Base-by-base conservation (phyloP, 2,888 invertebrate genomes). In the Lithophane leautieri region DNA sequence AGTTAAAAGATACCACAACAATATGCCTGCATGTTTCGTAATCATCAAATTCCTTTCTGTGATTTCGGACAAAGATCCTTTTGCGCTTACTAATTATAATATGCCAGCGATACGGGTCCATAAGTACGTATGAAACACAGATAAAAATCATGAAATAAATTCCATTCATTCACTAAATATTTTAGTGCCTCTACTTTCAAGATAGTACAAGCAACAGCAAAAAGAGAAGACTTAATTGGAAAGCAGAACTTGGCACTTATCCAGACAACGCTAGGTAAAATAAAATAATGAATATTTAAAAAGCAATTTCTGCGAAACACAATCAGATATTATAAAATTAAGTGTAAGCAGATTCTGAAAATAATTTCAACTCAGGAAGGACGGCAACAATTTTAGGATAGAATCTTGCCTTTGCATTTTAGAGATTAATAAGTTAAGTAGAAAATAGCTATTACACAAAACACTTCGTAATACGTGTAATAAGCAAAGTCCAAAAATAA, bases 401-500 rank as follows among this genome's bases (percentile, higher is more conserved):
- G n/a, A n/a, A n/a, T n/a, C n/a, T n/a, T n/a, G n/a, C n/a, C n/a
- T n/a, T n/a, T n/a, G n/a, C n/a, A 22, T 16, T 16, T 44, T 9
- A 0, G 2, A 70, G 9, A 44, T 50, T 25, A 44, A 74, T 6
- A 61, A 52, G 47, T 70, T 2, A 6, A n/a, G 47, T 11, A 42
- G 14, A 50, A 66, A 25, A 9, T 54, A 61, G 47, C 2, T 54
- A 65, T 42, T 47, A 70, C 70, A 73, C 58, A 65, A 68, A 76
- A 54, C 28, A n/a, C 52, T 52, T 73, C 72, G 75, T 73, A 74
- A 83, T 80, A 78, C 82, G 70, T 70, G 67, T 84, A 77, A 78
- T 70, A 91, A 90, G 89, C 88, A 81, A 90, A 90, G 88, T 86
- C 87, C 80, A 87, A 89, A 90, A 90, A 90, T 89, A 90, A 92